phyloP scores from a whole-genome alignment of 2,113 vertebrate genomes.

The Shinisaurus crocodilurus region DNA sequence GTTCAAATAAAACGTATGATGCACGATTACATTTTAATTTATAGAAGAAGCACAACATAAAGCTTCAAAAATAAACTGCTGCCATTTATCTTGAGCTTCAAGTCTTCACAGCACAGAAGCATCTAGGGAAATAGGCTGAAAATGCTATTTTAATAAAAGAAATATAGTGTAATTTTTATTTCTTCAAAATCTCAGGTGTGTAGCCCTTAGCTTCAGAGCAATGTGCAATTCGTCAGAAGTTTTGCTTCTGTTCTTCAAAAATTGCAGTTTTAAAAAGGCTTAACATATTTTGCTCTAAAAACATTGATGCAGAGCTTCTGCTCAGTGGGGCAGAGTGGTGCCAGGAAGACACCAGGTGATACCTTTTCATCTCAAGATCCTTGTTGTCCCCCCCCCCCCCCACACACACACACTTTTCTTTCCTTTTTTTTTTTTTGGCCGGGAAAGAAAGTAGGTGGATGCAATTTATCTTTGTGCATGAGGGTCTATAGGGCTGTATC shows the following conservation, averaged over 20 bases:
- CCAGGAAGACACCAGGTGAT: neutral
- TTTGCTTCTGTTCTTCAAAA: conserved; percentile 19
- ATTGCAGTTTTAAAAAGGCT: conserved; percentile 15
- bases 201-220: neutral
- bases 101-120: neutral
- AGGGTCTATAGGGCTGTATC: neutral
- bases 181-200: neutral
- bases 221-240: neutral
- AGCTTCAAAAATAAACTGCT: neutral
- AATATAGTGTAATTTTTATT: neutral
- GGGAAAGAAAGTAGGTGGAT: neutral
- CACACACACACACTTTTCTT: no score
- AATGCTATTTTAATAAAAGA: conserved; percentile 4
- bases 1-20: neutral
- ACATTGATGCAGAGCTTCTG: neutral
- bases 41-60: neutral
- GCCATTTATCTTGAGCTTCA: conserved; percentile 16
- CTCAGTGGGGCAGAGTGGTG: neutral
- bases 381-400: neutral
- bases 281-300: conserved; percentile 10
- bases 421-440: neutral
- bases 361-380: neutral
- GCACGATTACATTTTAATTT: conserved; percentile 4
- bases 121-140: neutral
- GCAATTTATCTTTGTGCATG: neutral